Base-by-base conservation (phyloP, 1,140 invertebrate species). In the Aphaenogaster rudis region DNA sequence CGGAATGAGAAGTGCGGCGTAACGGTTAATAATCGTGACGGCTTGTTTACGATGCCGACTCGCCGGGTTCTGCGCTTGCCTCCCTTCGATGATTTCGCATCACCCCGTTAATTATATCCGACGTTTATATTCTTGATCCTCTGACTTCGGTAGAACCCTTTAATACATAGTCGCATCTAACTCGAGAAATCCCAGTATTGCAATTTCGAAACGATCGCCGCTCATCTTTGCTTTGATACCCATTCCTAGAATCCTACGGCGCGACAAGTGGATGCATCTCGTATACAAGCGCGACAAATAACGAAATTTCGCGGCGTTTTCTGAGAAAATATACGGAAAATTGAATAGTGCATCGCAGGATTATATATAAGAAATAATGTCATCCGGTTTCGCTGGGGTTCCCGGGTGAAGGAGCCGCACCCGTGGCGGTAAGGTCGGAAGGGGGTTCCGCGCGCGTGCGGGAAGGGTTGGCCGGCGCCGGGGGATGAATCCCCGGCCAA, bases 1-100 rank as follows among this genome's bases (percentile, higher is more conserved):
- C 36, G 66, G 82, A 91, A 91, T 91, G 39, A n/a, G 59, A 89
- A 28, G 39, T 21, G 28, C 52, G 39, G 6, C 52, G 28, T 42
- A 74, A 87, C 79, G 67, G 88, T 85, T 89, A 80, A 86, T 88
- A 78, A 88, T 88, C 61, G 33, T 57, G 61, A 76, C 78, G 54
- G 36, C 50, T 69, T 76, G 78, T 74, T 78, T 88, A 59, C 28
- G 79, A 87, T 36, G 67, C 36, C 52, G 54, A 63, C 33, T 21
- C 42, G n/a, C 48, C 45, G 45, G 6, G 28, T 28, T 28, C 28
- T 28, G 28, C 42, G 50, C 48, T 63, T 15, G 42, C 45, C n/a
- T 45, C 39, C 54, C 59, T 48, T 50, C 79, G 21, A 72, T 74
- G 17, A 82, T 61, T 82, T 45, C 17, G 36, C 67, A 48, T 48